A percentile compares a stretch with the other conserved stretches of the same genome.
phyloP scores from a whole-genome alignment of 2,113 vertebrate species.

The Seriola aureovittata region DNA sequence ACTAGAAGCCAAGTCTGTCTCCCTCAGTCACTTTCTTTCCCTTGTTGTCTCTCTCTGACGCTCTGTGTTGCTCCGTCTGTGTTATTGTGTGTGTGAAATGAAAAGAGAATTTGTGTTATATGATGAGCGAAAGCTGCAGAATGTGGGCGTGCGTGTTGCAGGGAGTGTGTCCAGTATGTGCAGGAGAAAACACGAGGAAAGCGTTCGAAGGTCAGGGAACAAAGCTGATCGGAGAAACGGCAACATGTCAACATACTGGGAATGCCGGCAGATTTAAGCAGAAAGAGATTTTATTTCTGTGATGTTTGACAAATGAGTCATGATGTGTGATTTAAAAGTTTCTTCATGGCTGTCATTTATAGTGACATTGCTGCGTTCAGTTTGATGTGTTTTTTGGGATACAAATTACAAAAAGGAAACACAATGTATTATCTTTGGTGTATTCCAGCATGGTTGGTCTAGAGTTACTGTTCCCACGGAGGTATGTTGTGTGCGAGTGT shows the following conservation, averaged over 20 bases:
- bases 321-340: no score
- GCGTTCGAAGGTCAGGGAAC: constrained; percentile 1
- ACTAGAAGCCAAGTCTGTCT: constrained; percentile 51
- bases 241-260: background rate
- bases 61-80: constrained; percentile 17
- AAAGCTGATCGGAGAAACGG: background rate
- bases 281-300: background rate
- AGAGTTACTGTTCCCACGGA: constrained; percentile 83
- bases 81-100: constrained; percentile 23
- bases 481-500: constrained; percentile 74
- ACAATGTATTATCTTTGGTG: constrained; percentile 63
- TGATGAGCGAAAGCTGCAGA: background rate
- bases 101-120: constrained; percentile 15
- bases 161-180: background rate
- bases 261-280: no score
- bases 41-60: constrained; percentile 13
- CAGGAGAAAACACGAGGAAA: background rate
- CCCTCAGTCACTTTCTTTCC: constrained; percentile 31
- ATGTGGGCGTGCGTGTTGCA: background rate
- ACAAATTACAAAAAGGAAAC: constrained; percentile 24
- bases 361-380: background rate
- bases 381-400: background rate
- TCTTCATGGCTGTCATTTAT: no score
- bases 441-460: constrained; percentile 84
- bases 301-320: background rate